A percentile compares a stretch with the other conserved stretches of the same genome.
Conservation (phyloP, 2,113 vertebrate genomes). For the Felis catus region F.catus_Fca126_mat1.0 CM031418.1:103400501-103401000, state of each 20-base stretch:
- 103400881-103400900: background rate
- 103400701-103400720: background rate
- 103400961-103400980: slow-evolving; percentile 38
- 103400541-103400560: background rate
- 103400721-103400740: background rate
- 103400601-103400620: slow-evolving; percentile 23
- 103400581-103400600: background rate
- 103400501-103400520: slow-evolving; percentile 58
- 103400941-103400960: background rate
- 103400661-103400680: slow-evolving; percentile 2
- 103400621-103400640: slow-evolving; percentile 11
- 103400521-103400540: slow-evolving; percentile 43
- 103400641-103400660: slow-evolving; percentile 35
- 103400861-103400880: background rate
- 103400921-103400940: slow-evolving; percentile 30
- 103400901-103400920: background rate
- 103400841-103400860: background rate
- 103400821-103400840: background rate
- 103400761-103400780: background rate
- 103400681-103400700: background rate
- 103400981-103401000: background rate
- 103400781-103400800: background rate
- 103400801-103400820: background rate
- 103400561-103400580: background rate
- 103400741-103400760: background rate